phyloP scores from a whole-genome alignment of 2,888 invertebrate genomes.

The Zygaena filipendulae region DNA sequence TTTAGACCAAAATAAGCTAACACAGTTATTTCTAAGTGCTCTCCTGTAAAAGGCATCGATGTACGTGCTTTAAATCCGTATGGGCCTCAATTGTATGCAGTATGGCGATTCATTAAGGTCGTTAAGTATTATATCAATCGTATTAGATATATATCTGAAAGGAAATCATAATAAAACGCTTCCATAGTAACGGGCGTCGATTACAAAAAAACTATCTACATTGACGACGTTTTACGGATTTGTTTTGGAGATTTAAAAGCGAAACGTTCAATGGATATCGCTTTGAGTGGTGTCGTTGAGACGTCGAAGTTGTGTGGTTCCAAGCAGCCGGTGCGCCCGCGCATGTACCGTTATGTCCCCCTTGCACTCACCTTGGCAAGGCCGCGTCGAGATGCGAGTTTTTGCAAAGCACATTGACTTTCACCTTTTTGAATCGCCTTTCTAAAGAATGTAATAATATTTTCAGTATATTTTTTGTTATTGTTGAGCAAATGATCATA shows the following conservation, averaged over 20 bases:
- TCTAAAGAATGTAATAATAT: slow-evolving; percentile 52
- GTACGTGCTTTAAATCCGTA: slow-evolving; percentile 48
- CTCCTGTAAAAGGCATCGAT: slow-evolving; percentile 28
- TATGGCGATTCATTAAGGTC: slow-evolving; percentile 40
- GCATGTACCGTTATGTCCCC: slow-evolving; percentile 56
- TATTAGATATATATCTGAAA: slow-evolving; percentile 40
- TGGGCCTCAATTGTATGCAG: slow-evolving; percentile 30
- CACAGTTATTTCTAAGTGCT: slow-evolving; percentile 45
- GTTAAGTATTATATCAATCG: too few relatives aligned
- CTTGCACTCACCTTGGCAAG: slow-evolving; percentile 66
- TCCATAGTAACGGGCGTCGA: too few relatives aligned
- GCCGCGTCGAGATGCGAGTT: slow-evolving; percentile 59
- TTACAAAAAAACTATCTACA: too few relatives aligned
- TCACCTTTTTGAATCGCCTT: slow-evolving; percentile 62
- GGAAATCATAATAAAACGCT: too few relatives aligned
- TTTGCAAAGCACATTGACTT: slow-evolving; percentile 64
- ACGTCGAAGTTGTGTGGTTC: too few relatives aligned
- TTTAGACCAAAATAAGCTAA: slow-evolving; percentile 22
- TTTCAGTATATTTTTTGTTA: slow-evolving; percentile 15
- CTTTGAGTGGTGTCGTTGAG: too few relatives aligned
- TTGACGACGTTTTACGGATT: slow-evolving; percentile 28
- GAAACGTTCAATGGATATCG: too few relatives aligned
- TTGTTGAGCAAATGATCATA: slow-evolving; percentile 1
- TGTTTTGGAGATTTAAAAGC: slow-evolving; percentile 17
- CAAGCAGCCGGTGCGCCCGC: slow-evolving; percentile 35